Evolutionary conservation across 2,113 vertebrate species (phyloP), one percentile per base, ranked within the genome.

Genomic region (Casuarius casuarius): DNA sequence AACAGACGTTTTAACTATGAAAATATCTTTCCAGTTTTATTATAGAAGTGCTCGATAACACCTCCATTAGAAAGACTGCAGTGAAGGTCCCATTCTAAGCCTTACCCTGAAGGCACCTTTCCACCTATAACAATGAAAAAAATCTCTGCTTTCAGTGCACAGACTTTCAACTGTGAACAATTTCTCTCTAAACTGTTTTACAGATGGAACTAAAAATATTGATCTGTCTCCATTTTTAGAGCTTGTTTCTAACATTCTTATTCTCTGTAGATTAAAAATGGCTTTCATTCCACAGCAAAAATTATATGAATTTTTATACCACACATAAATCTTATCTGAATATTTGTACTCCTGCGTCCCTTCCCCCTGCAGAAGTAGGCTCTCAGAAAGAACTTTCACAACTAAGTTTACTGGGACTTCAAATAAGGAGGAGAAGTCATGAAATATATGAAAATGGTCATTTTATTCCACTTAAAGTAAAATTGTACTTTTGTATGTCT

Each of bases 251-350:
- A 51, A 40, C 44, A 77, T 77, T 52, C 10, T 58, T 92, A 46
- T 84, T 91, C 54, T 74, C 68, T 83, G 11, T 42, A 87, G 66
- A 81, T 87, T 95, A 93, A 94, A 85, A 91, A 87, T 23, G 67
- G 3, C 19, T 89, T 84, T 51, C 33, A 75, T 87, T 79, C n/a
- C 35, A 28, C 81, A 92, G 12, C 11, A 65, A 86, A 48, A 40
- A 26, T 3, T 18, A 7, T 22, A 51, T 40, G 11, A 0, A 2
- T 2, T 86, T 86, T 80, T 71, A 75, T 18, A 56, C 77, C 58
- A 42, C 25, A 56, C 35, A 71, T 25, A 88, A 84, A 87, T 81
- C 65, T 72, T 66, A 65, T 42, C n/a, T 52, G 42, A 91, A 56
- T 80, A 77, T 65, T 44, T 56, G 13, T 84, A 56, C 3, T 84